Conservation (phyloP, 2,888 invertebrate species). For the Linhomoeus sp. region DNA sequence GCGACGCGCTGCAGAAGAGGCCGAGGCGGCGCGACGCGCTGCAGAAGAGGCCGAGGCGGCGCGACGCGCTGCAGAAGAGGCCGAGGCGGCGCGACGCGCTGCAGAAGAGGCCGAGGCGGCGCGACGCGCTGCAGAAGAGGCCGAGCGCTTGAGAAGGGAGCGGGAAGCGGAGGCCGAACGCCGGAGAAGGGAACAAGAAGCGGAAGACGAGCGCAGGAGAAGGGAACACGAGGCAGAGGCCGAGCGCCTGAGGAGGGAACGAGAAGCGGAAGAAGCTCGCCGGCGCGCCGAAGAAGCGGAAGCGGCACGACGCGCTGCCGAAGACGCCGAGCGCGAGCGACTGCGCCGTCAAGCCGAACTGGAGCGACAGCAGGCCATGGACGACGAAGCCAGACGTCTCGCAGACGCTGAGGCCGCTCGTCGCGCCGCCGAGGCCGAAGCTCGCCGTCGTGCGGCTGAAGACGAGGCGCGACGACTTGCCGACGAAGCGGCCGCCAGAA, state of each 20-base stretch:
- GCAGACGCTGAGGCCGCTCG: slow-evolving; percentile 14
- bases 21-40: neutral
- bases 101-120: no score
- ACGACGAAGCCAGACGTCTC: neutral
- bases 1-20: slow-evolving; percentile 2
- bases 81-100: no score
- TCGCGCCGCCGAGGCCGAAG: slow-evolving; percentile 9
- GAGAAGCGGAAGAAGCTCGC: slow-evolving; percentile 7
- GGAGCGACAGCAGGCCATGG: slow-evolving; percentile 8
- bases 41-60: slow-evolving; percentile 15
- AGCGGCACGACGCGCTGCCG: slow-evolving; percentile 1
- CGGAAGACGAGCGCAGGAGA: slow-evolving; percentile 16
- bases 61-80: no score
- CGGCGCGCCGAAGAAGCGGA: slow-evolving; percentile 2
- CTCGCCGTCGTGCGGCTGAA: slow-evolving; percentile 1
- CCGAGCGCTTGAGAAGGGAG: no score
- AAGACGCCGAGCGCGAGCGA: slow-evolving; percentile 16
- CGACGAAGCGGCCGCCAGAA: slow-evolving; percentile 5
- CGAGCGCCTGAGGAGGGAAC: no score
- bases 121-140: no score
- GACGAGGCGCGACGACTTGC: slow-evolving; percentile 6
- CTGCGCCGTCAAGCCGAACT: slow-evolving; percentile 10
- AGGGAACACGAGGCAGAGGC: slow-evolving; percentile 18
- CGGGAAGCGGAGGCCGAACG: slow-evolving; percentile 17
- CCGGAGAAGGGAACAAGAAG: slow-evolving; percentile 12